Evolutionary conservation across 2,888 invertebrate genomes (phyloP).

Genomic region (Acrocera orbiculus): DNA sequence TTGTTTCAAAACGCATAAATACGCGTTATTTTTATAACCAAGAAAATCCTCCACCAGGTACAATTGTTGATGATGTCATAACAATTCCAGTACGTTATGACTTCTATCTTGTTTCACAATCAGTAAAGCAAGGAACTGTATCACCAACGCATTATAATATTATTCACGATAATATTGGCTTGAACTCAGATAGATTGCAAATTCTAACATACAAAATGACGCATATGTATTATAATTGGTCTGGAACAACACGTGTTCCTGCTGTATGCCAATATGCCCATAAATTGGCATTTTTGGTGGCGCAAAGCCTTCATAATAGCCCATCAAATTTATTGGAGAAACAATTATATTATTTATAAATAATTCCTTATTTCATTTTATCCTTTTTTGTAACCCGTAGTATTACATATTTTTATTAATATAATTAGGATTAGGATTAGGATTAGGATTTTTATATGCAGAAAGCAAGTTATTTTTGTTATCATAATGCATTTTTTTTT

Average conservation of each 20-base stretch:
- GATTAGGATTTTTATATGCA: no score
- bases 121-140: constrained; percentile 75
- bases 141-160: constrained; percentile 83
- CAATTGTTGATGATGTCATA: constrained; percentile 70
- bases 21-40: constrained; percentile 44
- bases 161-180: constrained; percentile 50
- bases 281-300: constrained; percentile 76
- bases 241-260: constrained; percentile 69
- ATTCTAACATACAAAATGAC: constrained; percentile 69
- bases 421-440: no score
- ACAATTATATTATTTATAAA: constrained; percentile 52
- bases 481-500: no score
- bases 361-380: no score
- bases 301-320: constrained; percentile 53
- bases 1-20: constrained; percentile 81
- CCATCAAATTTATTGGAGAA: constrained; percentile 45
- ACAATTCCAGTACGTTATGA: constrained; percentile 72
- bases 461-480: no score
- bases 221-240: constrained; percentile 89
- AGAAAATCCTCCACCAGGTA: constrained; percentile 67
- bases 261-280: constrained; percentile 91
- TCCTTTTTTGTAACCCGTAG: no score
- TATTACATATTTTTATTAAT: no score
- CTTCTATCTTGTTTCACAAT: constrained; percentile 78
- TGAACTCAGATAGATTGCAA: constrained; percentile 62